Evolutionary conservation across 2,797 vertebrate genomes (phyloP).

Genomic region (Spheniscus humboldti): DNA sequence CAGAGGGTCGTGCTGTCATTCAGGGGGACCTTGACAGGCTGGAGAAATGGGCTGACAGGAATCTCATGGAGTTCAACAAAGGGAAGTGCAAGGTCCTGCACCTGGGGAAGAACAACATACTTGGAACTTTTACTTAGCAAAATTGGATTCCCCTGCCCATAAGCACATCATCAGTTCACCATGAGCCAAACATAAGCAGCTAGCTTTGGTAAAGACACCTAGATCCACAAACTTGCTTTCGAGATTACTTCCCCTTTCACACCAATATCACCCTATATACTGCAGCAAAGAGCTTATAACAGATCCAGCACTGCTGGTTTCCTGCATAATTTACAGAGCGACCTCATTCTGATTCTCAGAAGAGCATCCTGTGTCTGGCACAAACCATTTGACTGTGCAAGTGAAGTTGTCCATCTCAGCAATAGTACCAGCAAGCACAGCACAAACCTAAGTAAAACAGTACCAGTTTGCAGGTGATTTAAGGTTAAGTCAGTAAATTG

Average conservation of each 20-base stretch:
- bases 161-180: background rate
- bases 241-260: background rate
- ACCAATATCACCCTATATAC: fast-evolving
- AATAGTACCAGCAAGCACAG: background rate
- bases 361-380: background rate
- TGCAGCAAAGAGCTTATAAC: background rate
- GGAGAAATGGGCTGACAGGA: background rate
- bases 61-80: background rate
- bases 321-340: background rate
- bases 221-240: background rate
- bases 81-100: background rate
- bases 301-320: background rate
- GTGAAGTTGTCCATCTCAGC: background rate
- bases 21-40: background rate
- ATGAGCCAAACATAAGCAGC: background rate
- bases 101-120: background rate
- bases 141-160: background rate
- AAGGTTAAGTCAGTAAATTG: background rate
- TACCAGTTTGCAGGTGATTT: background rate
- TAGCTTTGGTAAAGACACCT: background rate
- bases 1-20: fast-evolving
- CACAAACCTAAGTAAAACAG: background rate
- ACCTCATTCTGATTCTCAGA: background rate
- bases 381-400: background rate
- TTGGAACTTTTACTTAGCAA: background rate